Conservation (phyloP, 2,888 invertebrate species). For the Acanthacorydalis orientalis region DNA sequence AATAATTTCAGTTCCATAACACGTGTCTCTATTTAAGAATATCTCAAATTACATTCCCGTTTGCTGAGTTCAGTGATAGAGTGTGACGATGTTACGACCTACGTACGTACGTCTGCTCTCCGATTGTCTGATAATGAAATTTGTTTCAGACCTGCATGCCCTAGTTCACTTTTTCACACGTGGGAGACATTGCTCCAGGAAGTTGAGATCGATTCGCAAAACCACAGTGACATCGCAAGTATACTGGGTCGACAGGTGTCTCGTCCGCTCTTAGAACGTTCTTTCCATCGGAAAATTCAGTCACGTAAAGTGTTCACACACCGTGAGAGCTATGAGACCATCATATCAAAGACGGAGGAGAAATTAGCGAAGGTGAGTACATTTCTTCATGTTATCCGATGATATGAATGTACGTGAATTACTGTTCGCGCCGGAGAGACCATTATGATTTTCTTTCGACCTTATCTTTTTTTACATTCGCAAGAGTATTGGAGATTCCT, state of each 20-base stretch:
- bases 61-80: no score
- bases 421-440: not conserved
- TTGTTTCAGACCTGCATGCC: constrained; percentile 51
- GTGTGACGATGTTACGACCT: no score
- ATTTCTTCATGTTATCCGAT: not conserved
- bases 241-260: constrained; percentile 63
- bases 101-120: no score
- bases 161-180: constrained; percentile 68
- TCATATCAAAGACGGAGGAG: constrained; percentile 71
- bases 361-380: constrained; percentile 49
- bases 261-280: constrained; percentile 67
- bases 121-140: not conserved
- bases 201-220: constrained; percentile 76
- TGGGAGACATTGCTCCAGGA: constrained; percentile 86
- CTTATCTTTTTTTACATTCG: not conserved
- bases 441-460: not conserved
- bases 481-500: not conserved
- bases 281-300: constrained; percentile 81
- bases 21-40: no score
- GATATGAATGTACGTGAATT: not conserved
- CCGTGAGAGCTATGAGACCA: constrained; percentile 77
- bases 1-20: no score
- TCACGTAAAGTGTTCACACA: constrained; percentile 80
- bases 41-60: no score
- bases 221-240: constrained; percentile 69